Percentiles rank a stretch among this genome's conserved stretches.
Conservation (phyloP, 2,888 invertebrate species). For the Pterostichus niger region DNA sequence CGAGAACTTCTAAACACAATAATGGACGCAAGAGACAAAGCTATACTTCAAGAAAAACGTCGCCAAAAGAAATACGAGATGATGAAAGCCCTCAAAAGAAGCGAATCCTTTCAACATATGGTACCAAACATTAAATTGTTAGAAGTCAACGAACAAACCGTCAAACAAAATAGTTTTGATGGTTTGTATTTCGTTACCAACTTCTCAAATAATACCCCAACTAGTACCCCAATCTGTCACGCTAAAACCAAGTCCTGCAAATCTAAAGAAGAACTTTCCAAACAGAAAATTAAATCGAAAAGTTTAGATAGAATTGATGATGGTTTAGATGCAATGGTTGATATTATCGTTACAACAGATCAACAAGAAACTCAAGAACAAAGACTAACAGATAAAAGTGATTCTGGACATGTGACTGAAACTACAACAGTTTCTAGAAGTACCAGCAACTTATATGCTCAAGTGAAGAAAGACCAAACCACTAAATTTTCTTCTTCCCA, state of each 20-base stretch:
- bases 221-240: conserved; percentile 68
- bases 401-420: conserved; percentile 72
- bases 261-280: conserved; percentile 57
- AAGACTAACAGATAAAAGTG: conserved; percentile 71
- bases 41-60: conserved; percentile 72
- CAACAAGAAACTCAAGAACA: conserved; percentile 26
- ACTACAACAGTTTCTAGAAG: conserved; percentile 69
- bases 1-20: conserved; percentile 81
- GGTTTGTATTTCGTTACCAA: conserved; percentile 59
- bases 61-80: conserved; percentile 72
- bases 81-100: conserved; percentile 76
- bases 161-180: conserved; percentile 29
- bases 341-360: conserved; percentile 83
- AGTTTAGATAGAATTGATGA: conserved; percentile 88
- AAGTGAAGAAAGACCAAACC: conserved; percentile 67
- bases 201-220: conserved; percentile 67
- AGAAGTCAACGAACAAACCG: conserved; percentile 3
- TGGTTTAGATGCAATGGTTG: conserved; percentile 85
- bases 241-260: conserved; percentile 65
- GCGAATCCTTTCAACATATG: conserved; percentile 77
- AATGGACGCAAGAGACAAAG: conserved; percentile 79
- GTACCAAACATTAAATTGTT: conserved; percentile 43
- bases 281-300: conserved; percentile 78
- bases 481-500: neutral
- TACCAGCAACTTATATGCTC: conserved; percentile 69